These are phyloP conservation scores for Microctenopoma stevenorrisi DNA, from an alignment of 2,797 vertebrate species.

Conservation along the genomic window DNA sequence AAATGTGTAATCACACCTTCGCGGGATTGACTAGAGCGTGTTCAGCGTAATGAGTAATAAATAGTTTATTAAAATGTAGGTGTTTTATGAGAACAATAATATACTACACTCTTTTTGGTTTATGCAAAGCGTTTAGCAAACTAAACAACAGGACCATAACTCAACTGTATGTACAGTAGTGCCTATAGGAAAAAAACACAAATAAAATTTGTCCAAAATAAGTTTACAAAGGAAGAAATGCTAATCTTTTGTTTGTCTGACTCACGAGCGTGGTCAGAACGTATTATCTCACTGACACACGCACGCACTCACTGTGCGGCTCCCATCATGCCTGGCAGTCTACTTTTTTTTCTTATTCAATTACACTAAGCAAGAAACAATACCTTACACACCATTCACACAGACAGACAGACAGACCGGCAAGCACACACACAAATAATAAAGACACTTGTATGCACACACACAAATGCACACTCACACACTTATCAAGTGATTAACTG, in stretches of 20 bases:
- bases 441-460: not conserved
- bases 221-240: too few species aligned
- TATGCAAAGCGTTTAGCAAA: not conserved
- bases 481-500: constrained; percentile 80
- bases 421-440: constrained; percentile 14
- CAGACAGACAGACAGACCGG: constrained; percentile 17
- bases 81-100: not conserved
- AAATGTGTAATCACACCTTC: too few species aligned
- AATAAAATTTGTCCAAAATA: not conserved
- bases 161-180: not conserved
- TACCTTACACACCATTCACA: constrained; percentile 22
- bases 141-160: not conserved
- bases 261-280: constrained; percentile 7
- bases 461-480: constrained; percentile 40
- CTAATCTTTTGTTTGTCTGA: not conserved
- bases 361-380: constrained; percentile 50
- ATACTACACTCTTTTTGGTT: not conserved
- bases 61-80: not conserved
- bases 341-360: constrained; percentile 51
- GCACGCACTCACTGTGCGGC: not conserved
- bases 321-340: constrained; percentile 22
- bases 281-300: not conserved
- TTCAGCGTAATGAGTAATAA: not conserved
- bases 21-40: not conserved
- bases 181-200: not conserved